Evolutionary conservation across 2,888 invertebrate species (phyloP), one percentile per base, ranked within the genome.

Genomic region (Lepidocyrtoides sp.): DNA sequence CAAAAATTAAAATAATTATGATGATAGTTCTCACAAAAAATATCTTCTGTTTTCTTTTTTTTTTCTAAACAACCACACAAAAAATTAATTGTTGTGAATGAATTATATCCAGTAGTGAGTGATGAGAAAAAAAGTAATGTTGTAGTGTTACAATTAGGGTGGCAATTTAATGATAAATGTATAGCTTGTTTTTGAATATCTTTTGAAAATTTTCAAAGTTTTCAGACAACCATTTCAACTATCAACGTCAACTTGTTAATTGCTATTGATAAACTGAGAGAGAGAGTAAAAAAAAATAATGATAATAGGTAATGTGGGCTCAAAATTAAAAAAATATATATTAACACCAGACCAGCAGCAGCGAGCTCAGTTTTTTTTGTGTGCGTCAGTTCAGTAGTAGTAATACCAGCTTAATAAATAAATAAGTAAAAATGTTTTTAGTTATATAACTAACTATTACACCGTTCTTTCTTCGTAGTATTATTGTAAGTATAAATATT

Each of bases 221-320:
- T 48, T 48, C 12, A 48, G 14, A 48, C 44, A 48, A 36, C 36
- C 36, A 36, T 36, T 36, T 36, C 3, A 36, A 48, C 44, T 48
- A 7, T 48, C 44, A 3, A 48, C 44, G 44, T 57, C 57, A 69
- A 69, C 41, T 32, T 69, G 69, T 69, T 69, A 69, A 69, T 69
- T 66, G 66, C 36, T 66, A 17, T 69, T 69, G 14, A 69, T 17
- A 36, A 69, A 69, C 69, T 69, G 69, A 69, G 41, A 69, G 10
- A 10, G n/a, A 14, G 41, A n/a, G n/a, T n/a, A n/a, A n/a, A n/a
- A n/a, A n/a, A n/a, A n/a, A n/a, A n/a, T n/a, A n/a, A 29, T 54
- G 54, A 63, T 20, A 20, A 23, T 20, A 5, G 5, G 29, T 29
- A 7, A 29, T 3, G 12, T 60, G 66, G 66, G 36, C 66, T 36